Percentiles rank a stretch among this genome's conserved stretches.
Conservation (phyloP, 2,797 vertebrate genomes). For the Microcaecilia unicolor region DNA sequence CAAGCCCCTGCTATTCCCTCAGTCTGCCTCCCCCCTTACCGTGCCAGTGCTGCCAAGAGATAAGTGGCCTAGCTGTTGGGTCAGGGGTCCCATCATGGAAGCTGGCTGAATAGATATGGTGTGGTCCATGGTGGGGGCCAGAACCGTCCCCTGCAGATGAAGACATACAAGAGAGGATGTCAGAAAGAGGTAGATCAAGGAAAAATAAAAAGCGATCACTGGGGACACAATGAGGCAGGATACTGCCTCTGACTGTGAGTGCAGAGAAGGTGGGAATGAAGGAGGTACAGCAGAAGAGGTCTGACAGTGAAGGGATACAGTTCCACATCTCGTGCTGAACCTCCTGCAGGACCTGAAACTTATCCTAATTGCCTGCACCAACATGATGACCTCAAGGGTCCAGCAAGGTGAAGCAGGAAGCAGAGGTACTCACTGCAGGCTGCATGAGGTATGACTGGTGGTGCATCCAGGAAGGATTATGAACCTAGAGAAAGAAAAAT, state of each 20-base stretch:
- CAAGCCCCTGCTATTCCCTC: no score
- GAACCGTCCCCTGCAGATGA: slow-evolving; percentile 69
- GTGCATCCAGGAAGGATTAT: slow-evolving; percentile 84
- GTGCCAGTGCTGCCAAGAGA: slow-evolving; percentile 76
- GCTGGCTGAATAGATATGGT: slow-evolving; percentile 81
- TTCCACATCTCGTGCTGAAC: no score
- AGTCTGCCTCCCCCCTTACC: no score
- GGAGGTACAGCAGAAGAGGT: no score
- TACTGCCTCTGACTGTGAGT: no score
- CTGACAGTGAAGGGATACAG: no score
- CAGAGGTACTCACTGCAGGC: slow-evolving; percentile 68
- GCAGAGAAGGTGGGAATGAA: no score
- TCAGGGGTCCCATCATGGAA: slow-evolving; percentile 77
- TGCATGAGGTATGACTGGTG: slow-evolving; percentile 91
- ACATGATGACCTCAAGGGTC: no score
- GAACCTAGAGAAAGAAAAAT: slow-evolving; percentile 51
- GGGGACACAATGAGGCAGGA: background rate
- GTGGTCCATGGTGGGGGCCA: slow-evolving; percentile 81
- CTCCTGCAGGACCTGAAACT: no score
- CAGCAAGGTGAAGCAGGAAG: background rate
- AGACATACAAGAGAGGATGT: background rate
- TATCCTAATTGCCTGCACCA: no score
- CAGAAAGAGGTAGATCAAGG: background rate
- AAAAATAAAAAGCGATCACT: background rate
- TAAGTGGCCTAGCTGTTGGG: slow-evolving; percentile 85